Conservation (phyloP, 2,113 vertebrate genomes). For the Nansenia antarctica region DNA sequence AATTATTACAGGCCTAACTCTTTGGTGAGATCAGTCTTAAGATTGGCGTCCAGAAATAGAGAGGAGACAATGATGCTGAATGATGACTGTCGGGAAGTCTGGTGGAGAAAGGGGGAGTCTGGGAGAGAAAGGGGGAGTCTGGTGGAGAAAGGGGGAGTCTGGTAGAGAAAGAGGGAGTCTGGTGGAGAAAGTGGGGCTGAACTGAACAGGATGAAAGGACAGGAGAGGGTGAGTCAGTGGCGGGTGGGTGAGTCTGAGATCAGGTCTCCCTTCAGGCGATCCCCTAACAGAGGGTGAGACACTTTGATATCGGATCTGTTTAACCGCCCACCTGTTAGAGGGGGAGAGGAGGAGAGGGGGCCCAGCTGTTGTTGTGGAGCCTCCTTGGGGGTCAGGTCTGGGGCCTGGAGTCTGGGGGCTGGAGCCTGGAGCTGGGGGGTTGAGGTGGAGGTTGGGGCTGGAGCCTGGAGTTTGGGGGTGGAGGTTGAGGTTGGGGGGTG, state of each 20-base stretch:
- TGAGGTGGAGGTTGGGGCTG: not conserved
- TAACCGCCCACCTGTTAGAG: constrained; percentile 41
- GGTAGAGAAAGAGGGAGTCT: too few species aligned
- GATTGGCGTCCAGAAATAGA: too few species aligned
- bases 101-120: too few species aligned
- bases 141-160: too few species aligned
- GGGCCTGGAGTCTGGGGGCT: not conserved
- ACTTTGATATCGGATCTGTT: constrained; percentile 5
- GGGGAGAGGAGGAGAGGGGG: not conserved
- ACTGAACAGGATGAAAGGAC: constrained; percentile 10
- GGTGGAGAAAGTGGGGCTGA: too few species aligned
- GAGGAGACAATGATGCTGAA: too few species aligned
- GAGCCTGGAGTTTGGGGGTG: not conserved
- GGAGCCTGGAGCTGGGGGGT: not conserved
- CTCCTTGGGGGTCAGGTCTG: not conserved
- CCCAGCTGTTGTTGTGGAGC: constrained; percentile 34
- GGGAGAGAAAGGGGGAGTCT: too few species aligned
- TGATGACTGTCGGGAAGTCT: too few species aligned
- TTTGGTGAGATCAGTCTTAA: too few species aligned
- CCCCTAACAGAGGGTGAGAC: not conserved
- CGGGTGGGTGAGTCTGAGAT: constrained; percentile 2
- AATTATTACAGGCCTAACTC: too few species aligned
- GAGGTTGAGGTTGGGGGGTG: not conserved
- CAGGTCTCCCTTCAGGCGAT: too few species aligned
- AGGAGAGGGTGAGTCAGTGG: too few species aligned